Percentiles rank a stretch among this genome's conserved stretches.
Conservation (phyloP, 2,797 vertebrate species). For the Semotilus atromaculatus region DNA sequence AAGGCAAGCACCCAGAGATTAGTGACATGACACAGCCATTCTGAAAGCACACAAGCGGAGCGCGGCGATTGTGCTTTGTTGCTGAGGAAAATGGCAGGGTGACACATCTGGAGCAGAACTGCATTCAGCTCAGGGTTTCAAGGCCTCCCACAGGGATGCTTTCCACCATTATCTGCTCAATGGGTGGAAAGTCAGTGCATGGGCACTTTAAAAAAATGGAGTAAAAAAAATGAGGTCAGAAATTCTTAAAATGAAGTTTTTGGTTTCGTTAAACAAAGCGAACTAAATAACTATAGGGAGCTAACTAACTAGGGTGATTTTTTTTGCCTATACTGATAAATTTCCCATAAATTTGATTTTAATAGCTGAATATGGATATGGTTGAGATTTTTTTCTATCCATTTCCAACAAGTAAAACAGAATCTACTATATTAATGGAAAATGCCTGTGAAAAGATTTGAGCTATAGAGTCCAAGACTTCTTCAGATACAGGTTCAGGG, state of each 20-base stretch:
- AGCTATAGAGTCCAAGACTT: not conserved
- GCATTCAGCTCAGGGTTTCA: slow-evolving; percentile 22
- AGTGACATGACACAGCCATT: slow-evolving; percentile 55
- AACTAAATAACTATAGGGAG: too few relatives aligned
- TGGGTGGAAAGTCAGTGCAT: slow-evolving; percentile 66
- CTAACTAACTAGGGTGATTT: too few relatives aligned
- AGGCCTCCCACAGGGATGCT: slow-evolving; percentile 21
- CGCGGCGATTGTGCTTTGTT: slow-evolving; percentile 72
- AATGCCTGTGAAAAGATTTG: not conserved
- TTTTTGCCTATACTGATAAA: too few relatives aligned
- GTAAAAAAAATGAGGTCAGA: not conserved
- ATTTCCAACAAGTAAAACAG: not conserved
- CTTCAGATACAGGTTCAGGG: not conserved
- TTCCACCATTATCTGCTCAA: slow-evolving; percentile 76
- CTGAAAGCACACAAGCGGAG: slow-evolving; percentile 65
- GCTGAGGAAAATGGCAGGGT: slow-evolving; percentile 66
- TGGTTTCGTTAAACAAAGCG: too few relatives aligned
- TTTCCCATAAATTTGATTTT: too few relatives aligned
- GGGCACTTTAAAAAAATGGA: not conserved
- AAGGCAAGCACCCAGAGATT: slow-evolving; percentile 51
- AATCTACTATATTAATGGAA: not conserved
- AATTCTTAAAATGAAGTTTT: not conserved
- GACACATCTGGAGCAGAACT: slow-evolving; percentile 75
- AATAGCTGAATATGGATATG: too few relatives aligned
- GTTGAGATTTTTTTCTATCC: too few relatives aligned